Evolutionary conservation across 1,140 invertebrate genomes (phyloP), one percentile per base, ranked within the genome.

Genomic region (Ceratina japonica): DNA sequence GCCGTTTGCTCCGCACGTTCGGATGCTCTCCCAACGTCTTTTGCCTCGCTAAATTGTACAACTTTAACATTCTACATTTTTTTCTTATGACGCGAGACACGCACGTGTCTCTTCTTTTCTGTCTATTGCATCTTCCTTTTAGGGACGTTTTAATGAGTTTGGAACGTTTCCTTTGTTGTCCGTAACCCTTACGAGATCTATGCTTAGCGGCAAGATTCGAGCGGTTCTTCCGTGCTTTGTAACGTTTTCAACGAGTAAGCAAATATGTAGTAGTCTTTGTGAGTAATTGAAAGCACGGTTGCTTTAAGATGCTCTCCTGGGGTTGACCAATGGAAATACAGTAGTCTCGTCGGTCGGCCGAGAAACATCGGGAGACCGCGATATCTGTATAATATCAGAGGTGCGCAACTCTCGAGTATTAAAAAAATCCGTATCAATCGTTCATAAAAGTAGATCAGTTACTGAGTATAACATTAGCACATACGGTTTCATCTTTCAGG

Each of bases 291-390:
- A 75, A 59, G 61, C 20, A 16, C 49, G 10, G 56, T n/a, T n/a
- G 56, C n/a, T 22, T 79, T 73, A 74, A 79, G 70, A 65, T 58
- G 62, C 51, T 73, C 27, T 73, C 27, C 52, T 49, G 51, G 70
- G 76, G 70, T 79, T 79, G 76, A 79, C 76, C 76, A 79, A 79
- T 79, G 37, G 52, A 58, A 79, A 65, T 44, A 77, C 59, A 79
- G 70, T 64, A 68, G 70, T 65, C 52, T 24, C 37, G 61, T 65
- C 70, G 24, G 58, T 79, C 22, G 37, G 69, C 37, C 61, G 76
- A 49, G 51, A 73, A 37, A 79, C 7, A 61, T 58, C 76, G 69
- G 70, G 31, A 73, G 61, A 16, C 59, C 44, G 10, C 70, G 69
- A 63, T 77, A 77, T 79, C 76, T 73, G 37, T 79, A 27, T 79